Conservation (phyloP, 2,888 invertebrate genomes). For the Drosophila lutescens region DNA sequence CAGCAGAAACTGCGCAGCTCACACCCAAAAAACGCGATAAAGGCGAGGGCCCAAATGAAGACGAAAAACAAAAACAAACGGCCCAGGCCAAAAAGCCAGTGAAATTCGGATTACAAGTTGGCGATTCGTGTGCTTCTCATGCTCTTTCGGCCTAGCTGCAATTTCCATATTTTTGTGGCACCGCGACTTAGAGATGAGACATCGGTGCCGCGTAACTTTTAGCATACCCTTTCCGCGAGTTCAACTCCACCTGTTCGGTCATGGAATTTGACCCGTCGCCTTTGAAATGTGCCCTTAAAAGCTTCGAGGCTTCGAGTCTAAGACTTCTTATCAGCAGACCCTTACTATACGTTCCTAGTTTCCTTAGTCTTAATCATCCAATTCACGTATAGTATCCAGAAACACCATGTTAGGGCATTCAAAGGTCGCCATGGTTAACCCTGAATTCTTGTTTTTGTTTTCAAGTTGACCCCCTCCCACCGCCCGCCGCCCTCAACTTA, state of each 20-base stretch:
- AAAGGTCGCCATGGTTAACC: slow-evolving; percentile 30
- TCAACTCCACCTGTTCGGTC: slow-evolving; percentile 23
- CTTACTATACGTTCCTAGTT: background rate
- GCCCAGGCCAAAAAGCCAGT: background rate
- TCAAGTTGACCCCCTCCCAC: slow-evolving; percentile 53
- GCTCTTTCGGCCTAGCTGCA: slow-evolving; percentile 2
- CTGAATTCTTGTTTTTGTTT: slow-evolving; percentile 54
- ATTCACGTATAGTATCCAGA: accelerated
- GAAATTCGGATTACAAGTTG: background rate
- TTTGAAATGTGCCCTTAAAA: background rate
- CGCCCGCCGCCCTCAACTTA: slow-evolving; percentile 16
- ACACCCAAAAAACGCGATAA: slow-evolving; percentile 60
- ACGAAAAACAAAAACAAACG: slow-evolving; percentile 57
- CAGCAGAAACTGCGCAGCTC: slow-evolving; percentile 51
- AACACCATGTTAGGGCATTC: slow-evolving; percentile 43
- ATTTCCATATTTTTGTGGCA: slow-evolving; percentile 37
- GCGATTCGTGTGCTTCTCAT: background rate
- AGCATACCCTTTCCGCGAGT: slow-evolving; percentile 46
- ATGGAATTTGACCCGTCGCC: slow-evolving; percentile 2
- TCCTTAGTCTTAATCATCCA: no score
- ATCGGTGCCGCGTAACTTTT: slow-evolving; percentile 57
- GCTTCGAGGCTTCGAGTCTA: no score
- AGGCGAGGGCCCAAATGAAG: slow-evolving; percentile 46
- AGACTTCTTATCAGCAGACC: background rate
- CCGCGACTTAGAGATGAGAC: slow-evolving; percentile 54